Conservation (phyloP, 2,797 vertebrate genomes). For the Netta rufina region DNA sequence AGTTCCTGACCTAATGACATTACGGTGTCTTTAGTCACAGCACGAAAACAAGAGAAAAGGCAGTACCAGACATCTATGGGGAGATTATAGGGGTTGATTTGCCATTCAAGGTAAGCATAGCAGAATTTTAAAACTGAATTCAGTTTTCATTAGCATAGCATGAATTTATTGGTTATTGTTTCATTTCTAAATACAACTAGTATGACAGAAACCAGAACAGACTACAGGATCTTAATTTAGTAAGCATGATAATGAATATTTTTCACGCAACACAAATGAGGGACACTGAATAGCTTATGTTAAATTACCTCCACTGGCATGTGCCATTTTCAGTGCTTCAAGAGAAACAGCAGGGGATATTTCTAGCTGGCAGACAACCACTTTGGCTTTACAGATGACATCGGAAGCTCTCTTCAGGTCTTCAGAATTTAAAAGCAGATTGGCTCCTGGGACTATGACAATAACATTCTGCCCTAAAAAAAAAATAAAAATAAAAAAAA, state of each 20-base stretch:
- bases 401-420: constrained; percentile 84
- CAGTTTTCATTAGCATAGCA: not conserved
- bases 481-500: constrained; percentile 36
- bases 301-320: constrained; percentile 85
- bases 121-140: not conserved
- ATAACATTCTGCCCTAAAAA: constrained; percentile 93
- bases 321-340: constrained; percentile 89
- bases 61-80: not conserved
- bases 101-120: not conserved
- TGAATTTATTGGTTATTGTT: constrained; percentile 17
- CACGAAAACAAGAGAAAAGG: not conserved
- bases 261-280: constrained; percentile 31
- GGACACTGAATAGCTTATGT: constrained; percentile 17
- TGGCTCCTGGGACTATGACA: constrained; percentile 94
- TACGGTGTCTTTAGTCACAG: not conserved
- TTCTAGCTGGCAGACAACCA: constrained; percentile 94
- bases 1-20: not conserved
- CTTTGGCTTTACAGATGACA: constrained; percentile 84
- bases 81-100: not conserved
- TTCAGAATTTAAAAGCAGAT: constrained; percentile 86
- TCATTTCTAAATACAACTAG: constrained; percentile 22
- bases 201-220: constrained; percentile 11
- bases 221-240: not conserved
- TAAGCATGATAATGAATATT: not conserved
- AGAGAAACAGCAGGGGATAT: constrained; percentile 85